phyloP scores from a whole-genome alignment of 2,113 vertebrate genomes.

The Rhagologus leucostigma region DNA sequence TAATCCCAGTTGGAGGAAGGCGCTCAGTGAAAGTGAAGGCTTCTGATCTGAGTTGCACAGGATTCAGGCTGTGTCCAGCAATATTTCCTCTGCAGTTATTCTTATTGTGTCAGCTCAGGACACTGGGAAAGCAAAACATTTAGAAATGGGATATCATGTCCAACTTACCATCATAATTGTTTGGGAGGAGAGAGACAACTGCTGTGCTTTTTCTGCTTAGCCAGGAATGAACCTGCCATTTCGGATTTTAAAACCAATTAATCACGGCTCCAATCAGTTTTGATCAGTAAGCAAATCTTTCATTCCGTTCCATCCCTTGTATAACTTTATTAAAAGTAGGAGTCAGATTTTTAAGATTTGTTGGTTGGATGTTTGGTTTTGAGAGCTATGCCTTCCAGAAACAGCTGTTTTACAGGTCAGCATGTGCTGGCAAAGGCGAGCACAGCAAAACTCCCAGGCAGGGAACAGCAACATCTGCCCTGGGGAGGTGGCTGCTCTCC shows the following conservation, averaged over 20 bases:
- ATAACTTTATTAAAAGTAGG: not conserved
- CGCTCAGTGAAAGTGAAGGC: not conserved
- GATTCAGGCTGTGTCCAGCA: not conserved
- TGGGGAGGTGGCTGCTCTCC: not conserved
- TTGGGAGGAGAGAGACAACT: not conserved
- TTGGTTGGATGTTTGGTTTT: not conserved
- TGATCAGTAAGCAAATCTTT: not conserved
- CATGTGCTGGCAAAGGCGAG: accelerated
- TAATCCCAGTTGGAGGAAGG: not conserved
- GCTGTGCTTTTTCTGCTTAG: not conserved
- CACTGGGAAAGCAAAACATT: not conserved
- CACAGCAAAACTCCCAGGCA: not conserved
- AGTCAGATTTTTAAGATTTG: not conserved
- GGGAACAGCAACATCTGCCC: not conserved
- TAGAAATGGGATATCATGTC: not conserved
- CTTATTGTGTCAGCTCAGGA: not conserved
- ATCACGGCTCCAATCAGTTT: not conserved
- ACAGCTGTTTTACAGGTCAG: not conserved
- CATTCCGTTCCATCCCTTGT: not conserved
- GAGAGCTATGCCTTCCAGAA: not conserved
- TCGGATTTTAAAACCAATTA: not conserved
- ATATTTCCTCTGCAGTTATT: not conserved
- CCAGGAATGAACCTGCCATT: not conserved
- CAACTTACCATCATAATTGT: not conserved
- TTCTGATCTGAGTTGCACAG: not conserved